Percentiles rank a stretch among this genome's conserved stretches.
Conservation (phyloP, 2,888 invertebrate species). For the Sminthurides aquaticus region DNA sequence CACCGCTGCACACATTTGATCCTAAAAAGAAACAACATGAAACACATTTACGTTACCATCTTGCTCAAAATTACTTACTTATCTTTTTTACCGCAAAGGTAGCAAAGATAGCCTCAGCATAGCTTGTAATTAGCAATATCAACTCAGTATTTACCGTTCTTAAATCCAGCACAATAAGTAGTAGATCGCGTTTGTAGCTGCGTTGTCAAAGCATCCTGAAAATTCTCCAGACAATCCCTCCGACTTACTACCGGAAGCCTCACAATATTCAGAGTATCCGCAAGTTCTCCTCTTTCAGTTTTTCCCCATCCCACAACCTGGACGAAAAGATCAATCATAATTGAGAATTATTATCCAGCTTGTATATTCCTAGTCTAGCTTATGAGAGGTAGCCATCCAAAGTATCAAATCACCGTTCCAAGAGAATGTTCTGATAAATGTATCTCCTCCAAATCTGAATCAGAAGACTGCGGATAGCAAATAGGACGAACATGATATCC, state of each 20-base stretch:
- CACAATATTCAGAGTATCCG: conserved; percentile 32
- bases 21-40: conserved; percentile 10
- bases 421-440: conserved; percentile 29
- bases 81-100: too few species aligned
- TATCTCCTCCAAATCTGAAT: conserved; percentile 35
- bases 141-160: conserved; percentile 12
- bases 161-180: conserved; percentile 34
- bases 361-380: too few species aligned
- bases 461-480: conserved; percentile 48
- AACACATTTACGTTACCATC: neutral
- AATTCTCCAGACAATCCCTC: conserved; percentile 30
- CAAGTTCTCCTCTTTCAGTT: conserved; percentile 27
- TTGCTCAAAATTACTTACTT: too few species aligned
- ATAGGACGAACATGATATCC: conserved; percentile 55
- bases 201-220: conserved; percentile 24
- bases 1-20: conserved; percentile 35
- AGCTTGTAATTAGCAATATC: too few species aligned
- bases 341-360: too few species aligned
- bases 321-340: neutral
- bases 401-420: conserved; percentile 39
- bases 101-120: too few species aligned
- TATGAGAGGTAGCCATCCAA: too few species aligned
- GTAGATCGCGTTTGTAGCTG: conserved; percentile 34
- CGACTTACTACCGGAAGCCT: conserved; percentile 28
- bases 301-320: conserved; percentile 38